Percentiles rank a stretch among this genome's conserved stretches.
phyloP scores from a whole-genome alignment of 1,140 invertebrate genomes.

The Dufourea novaeangliae region DNA sequence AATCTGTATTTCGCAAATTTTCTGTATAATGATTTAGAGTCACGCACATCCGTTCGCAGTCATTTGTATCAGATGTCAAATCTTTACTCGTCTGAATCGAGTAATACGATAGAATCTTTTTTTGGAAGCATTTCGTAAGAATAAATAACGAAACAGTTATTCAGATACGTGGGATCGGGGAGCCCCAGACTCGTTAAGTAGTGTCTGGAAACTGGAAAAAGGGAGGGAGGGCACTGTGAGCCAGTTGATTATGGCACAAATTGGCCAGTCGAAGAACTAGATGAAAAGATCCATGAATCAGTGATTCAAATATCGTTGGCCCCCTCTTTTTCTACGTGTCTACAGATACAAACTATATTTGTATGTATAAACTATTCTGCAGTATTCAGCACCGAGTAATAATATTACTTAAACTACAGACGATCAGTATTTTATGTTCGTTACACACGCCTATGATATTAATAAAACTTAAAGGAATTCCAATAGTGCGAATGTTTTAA shows the following conservation, averaged over 20 bases:
- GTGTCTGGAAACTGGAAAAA: no score
- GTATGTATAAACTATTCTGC: not conserved
- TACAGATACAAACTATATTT: constrained; percentile 2
- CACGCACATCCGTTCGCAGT: not conserved
- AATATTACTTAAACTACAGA: not conserved
- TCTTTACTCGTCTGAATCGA: not conserved
- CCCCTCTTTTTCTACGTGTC: no score
- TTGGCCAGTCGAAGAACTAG: no score
- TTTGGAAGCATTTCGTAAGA: constrained; percentile 34
- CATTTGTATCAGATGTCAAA: not conserved
- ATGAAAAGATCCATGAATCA: no score
- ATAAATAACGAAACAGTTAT: constrained; percentile 27
- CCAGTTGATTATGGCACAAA: no score
- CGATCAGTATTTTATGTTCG: not conserved
- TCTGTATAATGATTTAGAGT: not conserved
- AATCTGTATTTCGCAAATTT: not conserved
- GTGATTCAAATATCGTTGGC: no score
- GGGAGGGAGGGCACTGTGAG: no score
- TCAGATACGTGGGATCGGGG: no score
- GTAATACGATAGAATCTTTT: constrained; percentile 1
- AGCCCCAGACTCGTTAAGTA: no score
- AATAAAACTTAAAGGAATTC: constrained; percentile 2
- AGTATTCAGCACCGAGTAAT: not conserved
- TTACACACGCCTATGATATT: not conserved
- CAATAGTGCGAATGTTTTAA: no score